phyloP scores from a whole-genome alignment of 2,888 invertebrate genomes.

The Drosophila falleni region DNA sequence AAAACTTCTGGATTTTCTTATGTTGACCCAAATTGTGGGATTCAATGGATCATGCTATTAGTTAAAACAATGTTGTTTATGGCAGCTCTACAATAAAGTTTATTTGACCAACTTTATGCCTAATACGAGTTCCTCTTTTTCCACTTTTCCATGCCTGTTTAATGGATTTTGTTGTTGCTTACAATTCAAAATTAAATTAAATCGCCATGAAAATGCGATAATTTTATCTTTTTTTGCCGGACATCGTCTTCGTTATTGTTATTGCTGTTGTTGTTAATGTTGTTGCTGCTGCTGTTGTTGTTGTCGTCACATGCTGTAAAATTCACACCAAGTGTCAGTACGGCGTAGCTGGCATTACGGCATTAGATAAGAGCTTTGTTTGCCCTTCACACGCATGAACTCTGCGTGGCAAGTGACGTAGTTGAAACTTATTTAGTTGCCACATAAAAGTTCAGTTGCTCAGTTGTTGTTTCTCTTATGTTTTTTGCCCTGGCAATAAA shows the following conservation, averaged over 20 bases:
- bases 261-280: slow-evolving; percentile 25
- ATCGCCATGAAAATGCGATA: slow-evolving; percentile 66
- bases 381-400: slow-evolving; percentile 78
- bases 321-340: slow-evolving; percentile 40
- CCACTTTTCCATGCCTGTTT: slow-evolving; percentile 11
- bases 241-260: slow-evolving; percentile 37
- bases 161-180: slow-evolving; percentile 38
- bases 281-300: slow-evolving; percentile 16
- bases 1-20: slow-evolving; percentile 27
- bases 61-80: slow-evolving; percentile 24
- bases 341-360: slow-evolving; percentile 27
- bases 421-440: slow-evolving; percentile 55
- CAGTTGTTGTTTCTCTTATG: slow-evolving; percentile 1
- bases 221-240: slow-evolving; percentile 39
- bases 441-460: slow-evolving; percentile 44
- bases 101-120: slow-evolving; percentile 33
- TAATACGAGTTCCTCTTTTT: slow-evolving; percentile 5
- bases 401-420: slow-evolving; percentile 48
- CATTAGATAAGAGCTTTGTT: slow-evolving; percentile 62
- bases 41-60: slow-evolving; percentile 11
- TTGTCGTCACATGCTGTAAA: slow-evolving; percentile 32
- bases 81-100: slow-evolving; percentile 24
- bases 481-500: slow-evolving; percentile 43
- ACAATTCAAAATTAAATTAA: slow-evolving; percentile 70
- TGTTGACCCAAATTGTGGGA: slow-evolving; percentile 12